These are phyloP conservation scores for Hormaphis cornu DNA, from an alignment of 1,140 invertebrate genomes.

Conservation along the genomic window DNA sequence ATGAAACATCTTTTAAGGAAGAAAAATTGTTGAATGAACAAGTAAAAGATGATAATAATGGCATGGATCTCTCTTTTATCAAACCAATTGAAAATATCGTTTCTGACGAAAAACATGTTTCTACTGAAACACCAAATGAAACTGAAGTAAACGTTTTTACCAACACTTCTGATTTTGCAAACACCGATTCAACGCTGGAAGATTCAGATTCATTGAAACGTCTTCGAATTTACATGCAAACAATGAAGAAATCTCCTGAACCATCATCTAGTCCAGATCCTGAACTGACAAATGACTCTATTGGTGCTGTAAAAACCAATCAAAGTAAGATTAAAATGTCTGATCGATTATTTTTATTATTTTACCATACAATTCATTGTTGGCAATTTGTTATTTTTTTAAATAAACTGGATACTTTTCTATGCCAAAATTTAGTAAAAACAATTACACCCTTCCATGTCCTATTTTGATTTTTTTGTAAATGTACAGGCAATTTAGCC, in stretches of 20 bases:
- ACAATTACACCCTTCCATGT: conserved; percentile 23
- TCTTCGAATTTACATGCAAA: conserved; percentile 18
- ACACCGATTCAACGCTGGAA: not conserved
- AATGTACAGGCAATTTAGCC: not conserved
- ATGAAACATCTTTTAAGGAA: not conserved
- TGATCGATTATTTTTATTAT: conserved; percentile 5
- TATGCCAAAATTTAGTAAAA: conserved; percentile 12
- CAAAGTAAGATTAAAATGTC: conserved; percentile 29
- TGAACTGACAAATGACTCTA: conserved; percentile 4
- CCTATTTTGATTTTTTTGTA: not conserved
- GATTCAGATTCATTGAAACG: conserved; percentile 27
- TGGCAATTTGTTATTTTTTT: conserved; percentile 27
- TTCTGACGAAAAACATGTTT: not conserved
- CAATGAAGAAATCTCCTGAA: conserved; percentile 25
- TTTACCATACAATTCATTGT: conserved; percentile 3
- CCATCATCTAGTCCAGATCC: not conserved
- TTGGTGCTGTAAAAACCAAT: not conserved
- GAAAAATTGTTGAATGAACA: not conserved
- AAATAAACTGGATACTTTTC: conserved; percentile 19
- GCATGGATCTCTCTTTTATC: not conserved
- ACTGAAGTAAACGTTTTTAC: not conserved
- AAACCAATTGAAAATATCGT: not conserved
- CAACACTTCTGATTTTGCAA: not conserved
- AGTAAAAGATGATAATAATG: not conserved
- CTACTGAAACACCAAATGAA: not conserved